Base-by-base conservation (phyloP, 2,888 invertebrate genomes). In the Scaptomyza cyrtandrae region DNA sequence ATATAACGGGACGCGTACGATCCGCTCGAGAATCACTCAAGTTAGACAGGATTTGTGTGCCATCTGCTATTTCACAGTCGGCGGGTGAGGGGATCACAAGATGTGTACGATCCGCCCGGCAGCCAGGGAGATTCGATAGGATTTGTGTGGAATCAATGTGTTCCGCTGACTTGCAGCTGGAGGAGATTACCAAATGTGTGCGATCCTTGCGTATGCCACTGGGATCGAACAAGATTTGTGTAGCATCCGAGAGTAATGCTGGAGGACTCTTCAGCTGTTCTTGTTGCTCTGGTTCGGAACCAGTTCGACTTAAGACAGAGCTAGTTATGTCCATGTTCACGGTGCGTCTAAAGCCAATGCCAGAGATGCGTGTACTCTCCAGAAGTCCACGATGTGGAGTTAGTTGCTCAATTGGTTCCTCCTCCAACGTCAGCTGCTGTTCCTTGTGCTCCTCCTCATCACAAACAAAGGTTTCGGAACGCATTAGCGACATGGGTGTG, bases 381-480 rank as follows among this genome's bases (percentile, higher is more conserved):
- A 85, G 10, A n/a, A 19, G 35, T 1, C 2, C 49, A 35, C 6
- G n/a, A 16, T 52, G 56, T 5, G 29, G 24, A n/a, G 45, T 35
- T 27, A 27, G 10, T 2, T 69, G 35, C 10, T 67, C 16, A 33
- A 24, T 13, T 31, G 14, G 1, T 11, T 35, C 19, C 31, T 31
- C 10, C 19, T 10, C 63, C 9, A 66, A 46, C 33, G 60, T 11
- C 24, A 9, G 6, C 39, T 46, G 14, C 37, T 52, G 13, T 19
- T 41, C 19, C 41, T 65, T 75, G 7, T 83, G 77, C 33, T 75
- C 68, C 37, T 88, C 89, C 14, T 87, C 86, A 14, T 86, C 86
- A 33, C 92, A 90, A 1, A 92, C 87, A 75, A 92, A 92, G 3
- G 92, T 92, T 39, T 92, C 91, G 31, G 92, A 92, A 6, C 91